Percentiles rank a stretch among this genome's conserved stretches.
phyloP scores from a whole-genome alignment of 2,888 invertebrate species.

The Nomada flava region DNA sequence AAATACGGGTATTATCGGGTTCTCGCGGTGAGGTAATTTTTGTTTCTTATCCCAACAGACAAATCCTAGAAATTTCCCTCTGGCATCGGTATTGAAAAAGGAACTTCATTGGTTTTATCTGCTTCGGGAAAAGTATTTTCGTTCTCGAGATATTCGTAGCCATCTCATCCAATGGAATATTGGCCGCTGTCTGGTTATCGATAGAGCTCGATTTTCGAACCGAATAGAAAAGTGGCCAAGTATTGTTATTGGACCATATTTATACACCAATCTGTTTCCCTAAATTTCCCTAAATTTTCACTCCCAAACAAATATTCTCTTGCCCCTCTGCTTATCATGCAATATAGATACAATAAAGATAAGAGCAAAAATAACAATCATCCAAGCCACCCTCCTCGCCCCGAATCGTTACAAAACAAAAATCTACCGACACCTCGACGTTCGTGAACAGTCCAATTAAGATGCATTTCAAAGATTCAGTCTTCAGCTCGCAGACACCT shows the following conservation, averaged over 20 bases:
- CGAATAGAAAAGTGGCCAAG: constrained; percentile 33
- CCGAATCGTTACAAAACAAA: background rate
- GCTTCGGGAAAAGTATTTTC: constrained; percentile 59
- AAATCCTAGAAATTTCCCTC: constrained; percentile 2
- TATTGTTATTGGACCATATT: constrained; percentile 24
- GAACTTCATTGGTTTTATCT: constrained; percentile 34
- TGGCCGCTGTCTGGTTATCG: constrained; percentile 52
- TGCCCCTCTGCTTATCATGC: too few relatives aligned
- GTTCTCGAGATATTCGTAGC: constrained; percentile 44
- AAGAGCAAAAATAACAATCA: background rate
- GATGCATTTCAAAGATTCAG: constrained; percentile 76
- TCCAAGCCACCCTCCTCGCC: too few relatives aligned
- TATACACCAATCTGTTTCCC: background rate
- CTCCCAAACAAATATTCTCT: too few relatives aligned
- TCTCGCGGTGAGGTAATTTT: constrained; percentile 17
- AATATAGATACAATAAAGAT: too few relatives aligned
- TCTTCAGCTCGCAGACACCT: constrained; percentile 71
- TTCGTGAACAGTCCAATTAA: constrained; percentile 76
- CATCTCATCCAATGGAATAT: constrained; percentile 42
- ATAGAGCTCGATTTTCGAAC: constrained; percentile 46
- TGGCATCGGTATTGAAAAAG: constrained; percentile 30
- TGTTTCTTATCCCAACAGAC: constrained; percentile 36
- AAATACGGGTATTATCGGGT: constrained; percentile 16
- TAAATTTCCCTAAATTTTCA: background rate
- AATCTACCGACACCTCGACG: background rate